phyloP scores from a whole-genome alignment of 2,797 vertebrate species.

The Lateolabrax maculatus region DNA sequence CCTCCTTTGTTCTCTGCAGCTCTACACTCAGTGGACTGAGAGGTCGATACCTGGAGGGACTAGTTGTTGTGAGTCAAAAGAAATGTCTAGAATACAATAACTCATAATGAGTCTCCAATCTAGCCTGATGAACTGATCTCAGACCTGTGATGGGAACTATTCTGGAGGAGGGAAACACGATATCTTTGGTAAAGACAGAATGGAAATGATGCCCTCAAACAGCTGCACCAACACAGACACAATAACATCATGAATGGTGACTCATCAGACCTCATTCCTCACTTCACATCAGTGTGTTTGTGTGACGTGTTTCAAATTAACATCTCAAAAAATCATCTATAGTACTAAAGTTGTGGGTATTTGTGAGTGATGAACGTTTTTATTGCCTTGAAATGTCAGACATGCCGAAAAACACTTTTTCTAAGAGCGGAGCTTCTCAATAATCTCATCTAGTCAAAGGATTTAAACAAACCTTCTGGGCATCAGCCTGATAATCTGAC shows the following conservation, averaged over 20 bases:
- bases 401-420: neutral
- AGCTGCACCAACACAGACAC: too few species aligned
- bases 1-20: too few species aligned
- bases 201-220: too few species aligned
- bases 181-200: too few species aligned
- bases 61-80: neutral
- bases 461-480: neutral
- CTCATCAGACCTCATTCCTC: too few species aligned
- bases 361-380: neutral
- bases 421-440: conserved; percentile 2
- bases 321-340: too few species aligned
- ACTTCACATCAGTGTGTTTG: too few species aligned
- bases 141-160: neutral
- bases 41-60: neutral
- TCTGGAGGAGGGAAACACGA: neutral
- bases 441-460: neutral
- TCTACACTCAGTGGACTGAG: neutral
- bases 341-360: neutral
- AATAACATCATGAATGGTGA: too few species aligned
- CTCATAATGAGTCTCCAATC: neutral
- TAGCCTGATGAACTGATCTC: neutral
- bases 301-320: too few species aligned
- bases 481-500: neutral
- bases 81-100: neutral
- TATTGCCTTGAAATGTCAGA: conserved; percentile 43